These are phyloP conservation scores for Drosophila kikkawai DNA, from an alignment of 1,140 invertebrate species.

Conservation along the genomic window DNA sequence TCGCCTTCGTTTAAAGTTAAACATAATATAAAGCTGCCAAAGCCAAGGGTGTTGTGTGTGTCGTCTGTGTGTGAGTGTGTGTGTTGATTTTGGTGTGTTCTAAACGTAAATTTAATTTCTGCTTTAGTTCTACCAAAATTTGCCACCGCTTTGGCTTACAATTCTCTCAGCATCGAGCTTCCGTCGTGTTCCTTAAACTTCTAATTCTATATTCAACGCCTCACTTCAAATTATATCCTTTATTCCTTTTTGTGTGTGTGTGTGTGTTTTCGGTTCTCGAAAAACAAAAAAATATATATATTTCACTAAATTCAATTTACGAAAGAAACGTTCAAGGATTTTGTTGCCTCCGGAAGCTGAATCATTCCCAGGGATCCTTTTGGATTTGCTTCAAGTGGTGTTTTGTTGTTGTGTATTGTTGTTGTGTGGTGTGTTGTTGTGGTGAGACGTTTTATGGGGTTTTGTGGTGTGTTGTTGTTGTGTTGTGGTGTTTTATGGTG, in stretches of 20 bases:
- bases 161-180: slow-evolving; percentile 6
- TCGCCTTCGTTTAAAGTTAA: slow-evolving; percentile 38
- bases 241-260: too few species aligned
- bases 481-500: slow-evolving; percentile 7
- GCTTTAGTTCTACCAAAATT: slow-evolving; percentile 45
- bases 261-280: not conserved
- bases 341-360: slow-evolving; percentile 22
- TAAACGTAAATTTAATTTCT: slow-evolving; percentile 46
- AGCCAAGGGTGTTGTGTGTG: slow-evolving; percentile 43
- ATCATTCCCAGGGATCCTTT: slow-evolving; percentile 7
- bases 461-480: slow-evolving; percentile 1
- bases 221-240: not conserved
- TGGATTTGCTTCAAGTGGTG: not conserved
- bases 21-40: slow-evolving; percentile 75
- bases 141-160: slow-evolving; percentile 35
- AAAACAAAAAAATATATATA: slow-evolving; percentile 16
- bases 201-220: slow-evolving; percentile 18
- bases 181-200: slow-evolving; percentile 7
- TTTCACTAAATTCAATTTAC: slow-evolving; percentile 43
- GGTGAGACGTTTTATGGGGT: not conserved
- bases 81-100: slow-evolving; percentile 44
- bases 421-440: not conserved
- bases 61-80: slow-evolving; percentile 20
- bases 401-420: not conserved
- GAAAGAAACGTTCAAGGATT: slow-evolving; percentile 37